Percentiles rank a stretch among this genome's conserved stretches.
Conservation (phyloP, 2,888 invertebrate genomes). For the Blomia tropicalis region DNA sequence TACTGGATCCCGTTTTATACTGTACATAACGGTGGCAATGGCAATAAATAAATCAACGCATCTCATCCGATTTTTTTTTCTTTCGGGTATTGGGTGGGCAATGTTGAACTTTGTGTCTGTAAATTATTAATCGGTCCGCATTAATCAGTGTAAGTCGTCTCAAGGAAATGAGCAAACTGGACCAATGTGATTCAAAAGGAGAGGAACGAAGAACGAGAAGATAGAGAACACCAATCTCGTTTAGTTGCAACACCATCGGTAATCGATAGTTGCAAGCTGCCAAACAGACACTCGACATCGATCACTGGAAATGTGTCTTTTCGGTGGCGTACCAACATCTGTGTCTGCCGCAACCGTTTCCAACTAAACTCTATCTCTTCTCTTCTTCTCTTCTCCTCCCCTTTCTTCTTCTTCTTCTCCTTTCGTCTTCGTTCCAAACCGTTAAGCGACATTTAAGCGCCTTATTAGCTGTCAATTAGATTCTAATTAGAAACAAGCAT, state of each 20-base stretch:
- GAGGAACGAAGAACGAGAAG: background rate
- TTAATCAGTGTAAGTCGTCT: constrained; percentile 1
- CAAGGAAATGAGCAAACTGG: background rate
- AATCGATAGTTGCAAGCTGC: constrained; percentile 6
- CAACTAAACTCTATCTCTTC: too few species aligned
- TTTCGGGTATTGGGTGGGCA: too few species aligned
- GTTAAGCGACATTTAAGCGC: background rate
- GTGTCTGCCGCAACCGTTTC: too few species aligned
- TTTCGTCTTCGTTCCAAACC: background rate
- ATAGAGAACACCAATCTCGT: too few species aligned
- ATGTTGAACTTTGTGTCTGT: background rate
- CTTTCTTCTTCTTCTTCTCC: background rate
- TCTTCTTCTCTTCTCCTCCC: too few species aligned
- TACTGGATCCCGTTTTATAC: too few species aligned
- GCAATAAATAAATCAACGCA: constrained; percentile 6
- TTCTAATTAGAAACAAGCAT: background rate
- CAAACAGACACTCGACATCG: constrained; percentile 11
- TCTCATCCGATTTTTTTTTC: constrained; percentile 4
- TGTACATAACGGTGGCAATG: background rate
- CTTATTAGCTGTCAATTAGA: background rate
- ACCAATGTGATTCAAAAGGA: background rate
- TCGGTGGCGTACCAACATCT: background rate
- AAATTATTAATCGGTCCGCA: constrained; percentile 1
- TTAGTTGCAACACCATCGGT: too few species aligned
- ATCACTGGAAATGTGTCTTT: background rate